Evolutionary conservation across 92 coral and sea anemone species (phyloP).

Genomic region (Zoanthus sociatus): DNA sequence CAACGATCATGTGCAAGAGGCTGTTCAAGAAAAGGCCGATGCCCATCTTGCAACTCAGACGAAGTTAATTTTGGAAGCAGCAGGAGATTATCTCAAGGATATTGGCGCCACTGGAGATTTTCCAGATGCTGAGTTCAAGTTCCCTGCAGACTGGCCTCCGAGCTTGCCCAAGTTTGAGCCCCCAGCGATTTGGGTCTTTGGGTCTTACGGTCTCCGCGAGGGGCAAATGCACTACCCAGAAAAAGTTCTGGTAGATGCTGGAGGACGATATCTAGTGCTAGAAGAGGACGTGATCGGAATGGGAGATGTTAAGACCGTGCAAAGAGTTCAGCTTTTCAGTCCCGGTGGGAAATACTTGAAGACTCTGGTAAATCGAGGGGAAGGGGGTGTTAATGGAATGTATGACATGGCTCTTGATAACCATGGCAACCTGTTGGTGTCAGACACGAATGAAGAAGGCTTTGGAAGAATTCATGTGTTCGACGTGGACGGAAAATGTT

Average conservation of each 20-base stretch:
- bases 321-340: constrained; percentile 85
- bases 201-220: constrained; percentile 82
- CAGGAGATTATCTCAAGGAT: constrained; percentile 66
- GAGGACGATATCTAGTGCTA: constrained; percentile 82
- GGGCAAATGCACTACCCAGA: constrained; percentile 84
- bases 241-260: constrained; percentile 75
- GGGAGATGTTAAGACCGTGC: constrained; percentile 65
- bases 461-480: constrained; percentile 78
- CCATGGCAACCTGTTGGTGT: constrained; percentile 75
- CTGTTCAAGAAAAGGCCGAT: constrained; percentile 66
- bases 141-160: constrained; percentile 64
- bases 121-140: constrained; percentile 53
- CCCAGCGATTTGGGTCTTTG: constrained; percentile 95
- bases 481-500: constrained; percentile 78
- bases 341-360: constrained; percentile 76
- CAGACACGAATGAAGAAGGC: constrained; percentile 67
- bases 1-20: constrained; percentile 57
- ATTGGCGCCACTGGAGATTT: constrained; percentile 43
- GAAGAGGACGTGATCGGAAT: constrained; percentile 81
- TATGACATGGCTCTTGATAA: constrained; percentile 84
- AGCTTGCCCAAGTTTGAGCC: constrained; percentile 63
- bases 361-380: constrained; percentile 81
- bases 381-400: constrained; percentile 85
- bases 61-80: constrained; percentile 70
- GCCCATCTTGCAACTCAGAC: constrained; percentile 60